phyloP scores from a whole-genome alignment of 2,797 vertebrate species.

The Serranus cabrilla region DNA sequence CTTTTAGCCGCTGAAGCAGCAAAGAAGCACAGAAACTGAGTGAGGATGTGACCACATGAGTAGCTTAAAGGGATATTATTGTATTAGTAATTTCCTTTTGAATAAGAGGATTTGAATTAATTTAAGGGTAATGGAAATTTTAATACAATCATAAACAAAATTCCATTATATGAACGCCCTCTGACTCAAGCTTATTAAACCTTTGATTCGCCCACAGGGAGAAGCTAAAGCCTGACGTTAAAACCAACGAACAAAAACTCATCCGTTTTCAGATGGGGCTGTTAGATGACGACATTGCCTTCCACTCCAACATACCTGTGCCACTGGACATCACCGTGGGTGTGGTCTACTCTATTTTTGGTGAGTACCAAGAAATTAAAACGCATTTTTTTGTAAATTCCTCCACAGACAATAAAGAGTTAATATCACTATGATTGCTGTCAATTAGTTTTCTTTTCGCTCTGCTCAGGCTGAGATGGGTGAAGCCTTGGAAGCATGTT shows the following conservation, averaged over 20 bases:
- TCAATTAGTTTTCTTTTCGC: constrained; percentile 24
- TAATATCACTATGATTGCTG: constrained; percentile 5
- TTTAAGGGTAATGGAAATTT: background rate
- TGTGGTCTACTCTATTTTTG: constrained; percentile 83
- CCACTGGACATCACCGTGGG: constrained; percentile 80
- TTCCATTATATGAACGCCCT: background rate
- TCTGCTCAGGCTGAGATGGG: constrained; percentile 40
- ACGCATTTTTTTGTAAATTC: background rate
- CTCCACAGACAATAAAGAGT: background rate
- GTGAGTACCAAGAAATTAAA: constrained; percentile 67
- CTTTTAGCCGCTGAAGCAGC: constrained; percentile 38
- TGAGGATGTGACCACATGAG: background rate
- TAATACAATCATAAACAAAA: background rate
- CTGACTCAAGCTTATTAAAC: background rate
- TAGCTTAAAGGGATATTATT: background rate
- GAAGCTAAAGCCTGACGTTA: background rate
- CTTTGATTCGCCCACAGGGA: background rate
- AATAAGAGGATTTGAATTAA: background rate
- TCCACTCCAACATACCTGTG: constrained; percentile 81
- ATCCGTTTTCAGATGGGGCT: constrained; percentile 76
- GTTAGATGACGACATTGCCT: constrained; percentile 70
- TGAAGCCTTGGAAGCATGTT: constrained; percentile 3
- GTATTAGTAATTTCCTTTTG: background rate
- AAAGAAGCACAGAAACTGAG: constrained; percentile 7
- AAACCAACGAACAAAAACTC: background rate